A percentile compares a stretch with the other conserved stretches of the same genome.
Evolutionary conservation across 1,140 invertebrate species (phyloP).

Genomic region (Agrilus planipennis): DNA sequence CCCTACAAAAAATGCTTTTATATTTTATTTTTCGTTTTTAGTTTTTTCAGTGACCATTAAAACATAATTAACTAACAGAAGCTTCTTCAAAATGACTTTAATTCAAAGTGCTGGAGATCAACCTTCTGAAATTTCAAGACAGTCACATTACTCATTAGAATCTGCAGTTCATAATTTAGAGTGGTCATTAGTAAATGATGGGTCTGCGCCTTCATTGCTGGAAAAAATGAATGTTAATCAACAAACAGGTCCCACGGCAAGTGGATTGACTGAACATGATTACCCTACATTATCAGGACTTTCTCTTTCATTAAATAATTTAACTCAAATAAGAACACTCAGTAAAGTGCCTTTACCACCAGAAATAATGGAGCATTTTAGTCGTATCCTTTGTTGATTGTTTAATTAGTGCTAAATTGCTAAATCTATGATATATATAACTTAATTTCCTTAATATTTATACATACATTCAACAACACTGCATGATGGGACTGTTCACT

Average conservation of each 20-base stretch:
- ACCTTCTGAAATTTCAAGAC: conserved; percentile 44
- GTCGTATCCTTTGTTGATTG: conserved; percentile 63
- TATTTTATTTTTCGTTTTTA: neutral
- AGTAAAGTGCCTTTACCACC: conserved; percentile 80
- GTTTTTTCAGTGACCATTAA: neutral
- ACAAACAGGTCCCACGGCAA: conserved; percentile 59
- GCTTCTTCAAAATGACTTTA: conserved; percentile 1
- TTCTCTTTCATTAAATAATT: conserved; percentile 49
- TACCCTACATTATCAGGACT: conserved; percentile 66
- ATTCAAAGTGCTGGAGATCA: conserved; percentile 27
- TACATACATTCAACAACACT: conserved; percentile 84
- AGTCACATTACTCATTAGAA: conserved; percentile 39
- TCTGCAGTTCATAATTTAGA: conserved; percentile 61
- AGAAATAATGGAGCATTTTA: conserved; percentile 88
- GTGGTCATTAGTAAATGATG: conserved; percentile 55
- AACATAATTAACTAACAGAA: neutral
- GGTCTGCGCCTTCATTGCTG: conserved; percentile 52
- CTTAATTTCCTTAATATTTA: conserved; percentile 1
- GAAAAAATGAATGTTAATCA: conserved; percentile 38
- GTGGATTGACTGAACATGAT: conserved; percentile 80
- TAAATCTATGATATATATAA: neutral
- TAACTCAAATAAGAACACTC: conserved; percentile 67
- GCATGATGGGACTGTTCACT: conserved; percentile 91
- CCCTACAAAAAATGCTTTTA: neutral
- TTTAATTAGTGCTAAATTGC: no score